Evolutionary conservation across 2,888 invertebrate genomes (phyloP), one percentile per base, ranked within the genome.

Genomic region (Mythimna lalbum): DNA sequence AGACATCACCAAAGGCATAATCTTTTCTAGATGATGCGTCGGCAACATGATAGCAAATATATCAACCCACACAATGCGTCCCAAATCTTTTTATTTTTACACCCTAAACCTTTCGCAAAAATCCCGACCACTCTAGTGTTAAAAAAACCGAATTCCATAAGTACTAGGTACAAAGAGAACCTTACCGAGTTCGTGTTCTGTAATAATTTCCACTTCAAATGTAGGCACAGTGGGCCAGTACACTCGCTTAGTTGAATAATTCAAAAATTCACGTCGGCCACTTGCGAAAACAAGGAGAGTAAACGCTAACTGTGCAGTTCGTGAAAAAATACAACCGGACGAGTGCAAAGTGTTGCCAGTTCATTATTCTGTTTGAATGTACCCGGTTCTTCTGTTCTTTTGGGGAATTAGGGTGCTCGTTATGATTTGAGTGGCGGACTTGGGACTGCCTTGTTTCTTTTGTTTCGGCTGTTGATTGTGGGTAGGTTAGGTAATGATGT

Each of bases 241-340:
- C 86, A 87, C 87, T 90, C 89, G 87, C 87, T 90, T 89, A 90
- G 89, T 86, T 92, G 90, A 92, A 92, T 92, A 89, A 92, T 92
- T 92, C 91, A 92, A 90, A 91, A 91, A 91, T 90, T 90, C 90
- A 86, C 87, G 84, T 87, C 82, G 87, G 84, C 87, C 90, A 87
- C 86, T 89, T 85, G 85, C 78, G 84, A 87, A 90, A 90, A 89
- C 89, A 89, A 88, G 87, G 81, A 83, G 85, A 89, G 86, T 89
- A 88, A 90, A 89, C 89, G 86, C 81, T 79, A 83, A 78, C 83
- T 81, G 84, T 86, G 87, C 88, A 87, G 80, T 83, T 77, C 76
- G 75, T 53, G 80, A 83, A 86, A 88, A 90, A 88, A 89, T 87
- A 87, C 88, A 80, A 73, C 57, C 66, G 63, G 69, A 73, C 77